Evolutionary conservation across 1,140 invertebrate genomes (phyloP).

Genomic region (Aphidius ervi): DNA sequence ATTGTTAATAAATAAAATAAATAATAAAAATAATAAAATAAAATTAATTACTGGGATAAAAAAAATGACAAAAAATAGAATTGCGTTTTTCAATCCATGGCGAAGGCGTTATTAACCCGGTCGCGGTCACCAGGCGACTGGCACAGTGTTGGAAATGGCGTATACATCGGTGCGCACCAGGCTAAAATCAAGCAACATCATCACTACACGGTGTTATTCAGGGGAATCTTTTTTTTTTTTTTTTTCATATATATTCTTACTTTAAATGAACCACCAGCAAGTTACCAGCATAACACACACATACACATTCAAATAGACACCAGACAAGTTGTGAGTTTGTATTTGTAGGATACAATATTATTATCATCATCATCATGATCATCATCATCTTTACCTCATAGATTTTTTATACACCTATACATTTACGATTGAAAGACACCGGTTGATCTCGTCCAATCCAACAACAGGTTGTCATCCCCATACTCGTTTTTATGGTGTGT

Average conservation of each 20-base stretch:
- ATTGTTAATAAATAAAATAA: neutral
- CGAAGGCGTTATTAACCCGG: conserved; percentile 17
- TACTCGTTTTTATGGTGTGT: too few relatives aligned
- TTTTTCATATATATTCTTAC: neutral
- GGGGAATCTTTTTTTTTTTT: neutral
- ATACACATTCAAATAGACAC: too few relatives aligned
- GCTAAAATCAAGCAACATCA: conserved; percentile 3
- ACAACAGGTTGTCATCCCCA: too few relatives aligned
- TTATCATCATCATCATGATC: too few relatives aligned
- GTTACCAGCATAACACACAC: neutral
- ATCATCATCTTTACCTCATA: too few relatives aligned
- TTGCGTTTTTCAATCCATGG: conserved; percentile 16
- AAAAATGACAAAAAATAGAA: neutral
- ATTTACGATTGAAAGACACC: too few relatives aligned
- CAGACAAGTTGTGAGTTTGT: too few relatives aligned
- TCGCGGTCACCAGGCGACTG: conserved; percentile 24
- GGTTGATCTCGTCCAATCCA: too few relatives aligned
- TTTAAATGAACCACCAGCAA: neutral
- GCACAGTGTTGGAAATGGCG: conserved; percentile 10
- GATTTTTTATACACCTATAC: too few relatives aligned
- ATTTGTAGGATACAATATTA: too few relatives aligned
- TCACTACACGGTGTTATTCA: neutral
- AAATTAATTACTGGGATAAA: neutral
- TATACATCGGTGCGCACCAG: neutral
- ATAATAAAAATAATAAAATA: neutral